phyloP scores from a whole-genome alignment of 2,888 invertebrate species.

The Dilophus febrilis region DNA sequence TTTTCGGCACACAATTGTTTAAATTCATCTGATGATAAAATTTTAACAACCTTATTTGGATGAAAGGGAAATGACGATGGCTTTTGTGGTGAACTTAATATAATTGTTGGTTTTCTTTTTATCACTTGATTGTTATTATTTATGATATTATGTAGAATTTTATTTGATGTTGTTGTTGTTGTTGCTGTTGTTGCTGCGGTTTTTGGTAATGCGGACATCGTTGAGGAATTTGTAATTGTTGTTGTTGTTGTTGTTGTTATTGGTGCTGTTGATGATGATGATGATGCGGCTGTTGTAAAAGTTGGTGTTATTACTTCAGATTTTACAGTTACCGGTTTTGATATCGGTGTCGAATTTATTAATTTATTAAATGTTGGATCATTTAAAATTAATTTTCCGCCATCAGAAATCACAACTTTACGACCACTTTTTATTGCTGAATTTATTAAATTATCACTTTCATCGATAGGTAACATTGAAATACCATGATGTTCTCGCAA shows the following conservation, averaged over 20 bases:
- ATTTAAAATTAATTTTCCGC: constrained; percentile 58
- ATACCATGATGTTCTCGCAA: constrained; percentile 69
- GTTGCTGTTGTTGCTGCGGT: background rate
- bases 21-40: constrained; percentile 27
- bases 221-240: background rate
- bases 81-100: background rate
- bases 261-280: background rate
- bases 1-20: constrained; percentile 25
- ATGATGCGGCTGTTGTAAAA: background rate
- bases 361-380: constrained; percentile 13
- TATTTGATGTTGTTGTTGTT: background rate
- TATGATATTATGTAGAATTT: background rate
- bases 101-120: no score
- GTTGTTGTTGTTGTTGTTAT: background rate
- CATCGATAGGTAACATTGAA: constrained; percentile 67
- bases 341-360: background rate
- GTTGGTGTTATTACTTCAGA: background rate
- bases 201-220: background rate
- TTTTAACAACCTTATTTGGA: constrained; percentile 22
- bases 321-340: background rate
- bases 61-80: background rate
- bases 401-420: constrained; percentile 69
- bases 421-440: constrained; percentile 74
- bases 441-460: constrained; percentile 45
- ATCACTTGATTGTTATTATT: background rate